These are phyloP conservation scores for Drosophila insularis DNA, from an alignment of 1,140 invertebrate species.

Conservation along the genomic window DNA sequence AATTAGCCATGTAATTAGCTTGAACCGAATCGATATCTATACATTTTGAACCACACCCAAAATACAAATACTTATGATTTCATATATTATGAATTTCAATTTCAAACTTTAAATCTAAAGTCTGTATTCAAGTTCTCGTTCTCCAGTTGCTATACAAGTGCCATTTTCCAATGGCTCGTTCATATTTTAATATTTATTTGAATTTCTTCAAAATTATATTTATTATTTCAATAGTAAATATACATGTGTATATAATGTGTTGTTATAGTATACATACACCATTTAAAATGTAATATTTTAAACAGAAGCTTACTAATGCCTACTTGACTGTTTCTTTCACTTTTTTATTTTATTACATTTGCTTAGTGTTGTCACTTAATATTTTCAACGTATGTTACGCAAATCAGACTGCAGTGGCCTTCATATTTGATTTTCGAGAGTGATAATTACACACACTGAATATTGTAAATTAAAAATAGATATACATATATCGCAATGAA, in stretches of 20 bases:
- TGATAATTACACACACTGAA: conserved; percentile 4
- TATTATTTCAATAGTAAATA: conserved; percentile 49
- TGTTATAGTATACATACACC: conserved; percentile 52
- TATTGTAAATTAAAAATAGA: conserved; percentile 7
- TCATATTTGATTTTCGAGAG: conserved; percentile 22
- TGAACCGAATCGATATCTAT: no score
- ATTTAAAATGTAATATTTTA: conserved; percentile 43
- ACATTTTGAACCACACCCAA: no score
- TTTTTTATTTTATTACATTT: conserved; percentile 34
- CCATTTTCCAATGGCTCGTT: not conserved
- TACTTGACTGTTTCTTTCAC: conserved; percentile 45
- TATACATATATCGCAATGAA: conserved; percentile 13
- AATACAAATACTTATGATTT: no score
- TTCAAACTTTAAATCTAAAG: not conserved
- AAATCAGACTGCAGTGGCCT: conserved; percentile 13
- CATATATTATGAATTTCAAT: not conserved
- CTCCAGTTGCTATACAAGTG: no score
- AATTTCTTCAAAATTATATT: conserved; percentile 45
- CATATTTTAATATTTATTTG: conserved; percentile 37
- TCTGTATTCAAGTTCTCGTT: no score
- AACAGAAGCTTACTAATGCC: conserved; percentile 50
- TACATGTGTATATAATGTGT: conserved; percentile 55
- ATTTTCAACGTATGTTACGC: conserved; percentile 24
- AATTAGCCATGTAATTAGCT: no score
- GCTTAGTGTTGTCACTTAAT: conserved; percentile 25